Base-by-base conservation (phyloP, 1,140 invertebrate genomes). In the Ooceraea biroi region DNA sequence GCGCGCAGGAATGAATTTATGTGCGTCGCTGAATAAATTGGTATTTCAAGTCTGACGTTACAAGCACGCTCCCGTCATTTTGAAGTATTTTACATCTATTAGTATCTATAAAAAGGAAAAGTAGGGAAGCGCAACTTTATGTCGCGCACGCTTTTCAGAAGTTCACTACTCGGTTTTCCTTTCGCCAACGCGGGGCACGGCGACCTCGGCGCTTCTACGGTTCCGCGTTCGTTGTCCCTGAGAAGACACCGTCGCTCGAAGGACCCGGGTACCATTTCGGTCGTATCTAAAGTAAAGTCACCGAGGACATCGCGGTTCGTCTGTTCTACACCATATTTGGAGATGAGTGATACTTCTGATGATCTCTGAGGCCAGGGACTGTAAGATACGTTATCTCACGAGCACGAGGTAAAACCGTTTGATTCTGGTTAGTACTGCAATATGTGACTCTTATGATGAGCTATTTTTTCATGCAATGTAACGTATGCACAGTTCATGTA, bases 161-260 rank as follows among this genome's bases (percentile, higher is more conserved):
- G 22, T 76, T 76, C 25, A 50, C 22, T 14, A 44, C 41, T 61
- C 11, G 25, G 27, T 50, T 63, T 36, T 63, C 44, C 58, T 76
- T 76, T 76, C 73, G 44, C 55, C 48, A 44, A 68, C 19, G 30
- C 17, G 7, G 36, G 10, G 30, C 30, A 27, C n/a, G 19, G 12
- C n/a, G 36, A 48, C 76, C 76, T 80, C 76, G 36, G 36, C 11
- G 36, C 17, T 5, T 41, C 7, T 36, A 19, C 17, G 58, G 66
- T 87, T 87, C 66, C 72, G 72, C 46, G 58, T 87, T 78, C 44
- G 50, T 68, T 61, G 85, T 77, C 66, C 85, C 61, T 82, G 73
- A 74, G 30, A 52, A 66, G 52, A 44, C 63, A 27, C 66, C 52
- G 17, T 55, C n/a, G 69, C 19, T 48, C 85, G 86, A 87, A 87